Percentiles rank a stretch among this genome's conserved stretches.
Evolutionary conservation across 2,113 vertebrate genomes (phyloP).

Genomic region (Camelus dromedarius): DNA sequence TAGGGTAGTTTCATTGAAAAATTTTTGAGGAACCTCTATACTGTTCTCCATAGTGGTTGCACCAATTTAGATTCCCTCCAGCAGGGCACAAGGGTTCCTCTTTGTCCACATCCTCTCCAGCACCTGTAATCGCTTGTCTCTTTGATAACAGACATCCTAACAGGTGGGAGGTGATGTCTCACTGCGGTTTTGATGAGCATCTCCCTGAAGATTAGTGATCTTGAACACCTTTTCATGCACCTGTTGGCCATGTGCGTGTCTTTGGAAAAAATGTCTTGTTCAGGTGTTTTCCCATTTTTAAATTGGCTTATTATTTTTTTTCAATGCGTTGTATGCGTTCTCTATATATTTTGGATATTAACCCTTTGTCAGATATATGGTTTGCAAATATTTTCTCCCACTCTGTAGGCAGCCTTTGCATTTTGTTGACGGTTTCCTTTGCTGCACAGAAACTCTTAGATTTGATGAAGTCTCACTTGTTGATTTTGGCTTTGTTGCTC

Average conservation of each 20-base stretch:
- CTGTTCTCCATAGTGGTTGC: not conserved
- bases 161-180: not conserved
- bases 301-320: not conserved
- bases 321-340: not conserved
- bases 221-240: not conserved
- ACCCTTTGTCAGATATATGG: not conserved
- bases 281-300: not conserved
- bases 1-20: not conserved
- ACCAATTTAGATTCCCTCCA: not conserved
- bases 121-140: not conserved
- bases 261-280: not conserved
- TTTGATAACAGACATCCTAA: not conserved
- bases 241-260: not conserved
- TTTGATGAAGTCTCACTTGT: not conserved
- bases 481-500: not conserved
- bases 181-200: not conserved
- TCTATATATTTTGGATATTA: not conserved
- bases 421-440: not conserved
- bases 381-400: not conserved
- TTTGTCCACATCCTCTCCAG: not conserved
- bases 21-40: not conserved
- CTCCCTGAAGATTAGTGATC: not conserved
- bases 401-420: not conserved
- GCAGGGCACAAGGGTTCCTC: too few relatives aligned
- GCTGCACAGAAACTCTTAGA: not conserved